A percentile compares a stretch with the other conserved stretches of the same genome.
Conservation (phyloP, 2,113 vertebrate species). For the Pandion haliaetus region DNA sequence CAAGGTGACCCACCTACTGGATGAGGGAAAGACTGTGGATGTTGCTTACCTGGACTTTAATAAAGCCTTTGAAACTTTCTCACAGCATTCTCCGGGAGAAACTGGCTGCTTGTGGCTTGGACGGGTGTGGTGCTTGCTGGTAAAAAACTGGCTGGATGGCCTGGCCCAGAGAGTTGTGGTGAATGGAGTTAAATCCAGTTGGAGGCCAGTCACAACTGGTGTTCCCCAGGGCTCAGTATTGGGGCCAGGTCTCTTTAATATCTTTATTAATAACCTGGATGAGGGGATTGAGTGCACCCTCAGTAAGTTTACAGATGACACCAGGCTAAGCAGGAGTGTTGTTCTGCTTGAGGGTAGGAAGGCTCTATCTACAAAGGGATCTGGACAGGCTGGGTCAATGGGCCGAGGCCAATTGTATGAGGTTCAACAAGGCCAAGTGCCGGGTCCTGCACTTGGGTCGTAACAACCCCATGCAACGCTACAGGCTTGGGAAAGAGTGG, state of each 20-base stretch:
- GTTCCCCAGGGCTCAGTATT: not conserved
- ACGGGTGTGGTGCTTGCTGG: no score
- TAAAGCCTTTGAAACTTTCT: not conserved
- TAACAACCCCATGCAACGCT: fast-evolving
- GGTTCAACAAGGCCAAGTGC: not conserved
- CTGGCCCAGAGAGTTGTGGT: no score
- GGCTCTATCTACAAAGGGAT: not conserved
- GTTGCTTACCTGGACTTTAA: not conserved
- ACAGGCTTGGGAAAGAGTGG: not conserved
- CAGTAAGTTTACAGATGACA: not conserved
- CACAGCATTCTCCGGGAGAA: not conserved
- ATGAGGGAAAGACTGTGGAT: not conserved
- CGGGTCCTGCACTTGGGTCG: not conserved
- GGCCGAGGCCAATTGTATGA: not conserved
- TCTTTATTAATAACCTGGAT: not conserved
- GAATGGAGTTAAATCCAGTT: not conserved
- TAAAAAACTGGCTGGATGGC: not conserved
- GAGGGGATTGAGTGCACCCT: not conserved
- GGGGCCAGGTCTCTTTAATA: not conserved
- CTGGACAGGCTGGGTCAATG: not conserved
- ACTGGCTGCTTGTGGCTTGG: not conserved
- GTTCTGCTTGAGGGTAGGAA: not conserved
- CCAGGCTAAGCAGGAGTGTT: fast-evolving
- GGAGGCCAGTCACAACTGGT: fast-evolving
- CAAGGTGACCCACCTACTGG: not conserved